These are phyloP conservation scores for Petromus typicus DNA, from an alignment of 2,113 vertebrate genomes.

Conservation along the genomic window DNA sequence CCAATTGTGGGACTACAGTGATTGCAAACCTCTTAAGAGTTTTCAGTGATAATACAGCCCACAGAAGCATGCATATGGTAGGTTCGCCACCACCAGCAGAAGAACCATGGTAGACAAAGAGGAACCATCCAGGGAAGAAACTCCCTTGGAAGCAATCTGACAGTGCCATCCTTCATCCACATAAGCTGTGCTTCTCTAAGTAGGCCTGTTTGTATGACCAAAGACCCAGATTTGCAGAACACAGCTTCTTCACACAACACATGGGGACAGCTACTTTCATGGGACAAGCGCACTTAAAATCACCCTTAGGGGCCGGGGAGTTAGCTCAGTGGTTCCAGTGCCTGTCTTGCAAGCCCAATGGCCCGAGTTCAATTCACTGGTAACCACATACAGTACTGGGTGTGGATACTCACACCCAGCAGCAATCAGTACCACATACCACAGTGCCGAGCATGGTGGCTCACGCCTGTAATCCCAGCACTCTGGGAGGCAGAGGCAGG, in stretches of 20 bases:
- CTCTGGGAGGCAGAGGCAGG: too few relatives aligned
- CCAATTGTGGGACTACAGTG: not conserved
- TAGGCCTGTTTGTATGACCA: fast-evolving
- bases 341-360: too few relatives aligned
- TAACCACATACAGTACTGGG: too few relatives aligned
- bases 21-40: not conserved
- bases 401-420: too few relatives aligned
- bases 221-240: not conserved
- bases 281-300: not conserved
- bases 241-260: not conserved
- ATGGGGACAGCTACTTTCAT: not conserved
- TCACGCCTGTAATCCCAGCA: too few relatives aligned
- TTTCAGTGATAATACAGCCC: not conserved
- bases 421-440: too few relatives aligned
- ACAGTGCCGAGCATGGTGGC: too few relatives aligned
- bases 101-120: not conserved
- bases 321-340: too few relatives aligned
- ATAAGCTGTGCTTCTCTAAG: not conserved
- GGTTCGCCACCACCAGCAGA: not conserved
- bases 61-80: not conserved
- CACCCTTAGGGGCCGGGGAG: too few relatives aligned
- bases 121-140: not conserved
- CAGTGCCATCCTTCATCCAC: not conserved
- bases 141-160: not conserved
- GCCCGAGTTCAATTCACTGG: too few relatives aligned